Percentiles rank a stretch among this genome's conserved stretches.
These are phyloP conservation scores for Regulus satrapa DNA, from an alignment of 2,113 vertebrate genomes.

Conservation along the genomic window DNA sequence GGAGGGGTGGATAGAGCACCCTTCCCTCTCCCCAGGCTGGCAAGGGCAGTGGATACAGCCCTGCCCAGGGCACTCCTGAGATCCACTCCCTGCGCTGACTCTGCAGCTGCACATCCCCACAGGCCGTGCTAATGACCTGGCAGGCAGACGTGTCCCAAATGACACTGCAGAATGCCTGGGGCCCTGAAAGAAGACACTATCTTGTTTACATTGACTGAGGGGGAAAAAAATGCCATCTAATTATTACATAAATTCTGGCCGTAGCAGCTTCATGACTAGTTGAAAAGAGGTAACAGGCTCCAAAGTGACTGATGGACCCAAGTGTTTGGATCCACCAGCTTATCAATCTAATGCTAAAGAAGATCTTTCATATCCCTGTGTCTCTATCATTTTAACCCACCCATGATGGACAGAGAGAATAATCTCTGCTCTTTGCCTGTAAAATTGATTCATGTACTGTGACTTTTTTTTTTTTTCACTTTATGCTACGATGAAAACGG, in stretches of 20 bases:
- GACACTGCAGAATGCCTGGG: constrained; percentile 2
- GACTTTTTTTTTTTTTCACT: background rate
- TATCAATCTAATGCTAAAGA: background rate
- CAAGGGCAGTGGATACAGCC: background rate
- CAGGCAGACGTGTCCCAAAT: constrained; percentile 10
- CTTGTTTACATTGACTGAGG: constrained; percentile 19
- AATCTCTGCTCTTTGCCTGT: background rate
- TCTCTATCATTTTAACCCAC: background rate
- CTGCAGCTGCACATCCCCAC: background rate
- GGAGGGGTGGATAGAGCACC: background rate
- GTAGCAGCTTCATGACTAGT: constrained; percentile 37
- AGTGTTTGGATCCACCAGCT: background rate
- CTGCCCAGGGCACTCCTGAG: background rate
- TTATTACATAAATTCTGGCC: constrained; percentile 43
- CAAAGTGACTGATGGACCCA: constrained; percentile 27
- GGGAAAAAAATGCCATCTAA: background rate
- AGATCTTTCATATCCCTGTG: background rate
- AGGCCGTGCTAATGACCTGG: background rate
- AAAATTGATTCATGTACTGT: background rate
- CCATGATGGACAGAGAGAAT: background rate
- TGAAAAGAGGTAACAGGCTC: constrained; percentile 25
- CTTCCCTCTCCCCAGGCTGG: background rate
- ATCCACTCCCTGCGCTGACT: background rate
- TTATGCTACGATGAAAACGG: background rate
- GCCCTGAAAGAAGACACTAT: constrained; percentile 42